Percentiles rank a stretch among this genome's conserved stretches.
Conservation (phyloP, 1,140 invertebrate species). For the Aphaenogaster rudis region DNA sequence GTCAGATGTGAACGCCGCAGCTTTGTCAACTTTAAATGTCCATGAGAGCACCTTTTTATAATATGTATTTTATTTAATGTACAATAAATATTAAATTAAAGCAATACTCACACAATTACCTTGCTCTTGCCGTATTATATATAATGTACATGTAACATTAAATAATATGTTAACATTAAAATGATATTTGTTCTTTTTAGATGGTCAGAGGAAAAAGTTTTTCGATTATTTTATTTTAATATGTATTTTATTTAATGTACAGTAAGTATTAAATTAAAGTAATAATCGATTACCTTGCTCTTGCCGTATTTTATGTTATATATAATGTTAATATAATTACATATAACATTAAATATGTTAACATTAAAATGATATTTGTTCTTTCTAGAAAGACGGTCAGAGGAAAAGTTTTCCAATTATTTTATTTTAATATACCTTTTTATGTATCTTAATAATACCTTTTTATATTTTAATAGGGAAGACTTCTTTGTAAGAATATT, state of each 20-base stretch:
- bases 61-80: background rate
- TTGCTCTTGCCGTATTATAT: background rate
- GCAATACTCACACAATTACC: background rate
- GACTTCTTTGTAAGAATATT: slow-evolving; percentile 1
- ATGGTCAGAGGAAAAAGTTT: too few relatives aligned
- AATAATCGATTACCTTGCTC: too few relatives aligned
- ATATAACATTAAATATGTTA: background rate
- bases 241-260: too few relatives aligned
- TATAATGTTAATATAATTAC: background rate
- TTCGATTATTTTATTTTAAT: too few relatives aligned
- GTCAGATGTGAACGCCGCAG: slow-evolving; percentile 22
- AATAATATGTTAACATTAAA: too few relatives aligned
- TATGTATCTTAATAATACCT: background rate
- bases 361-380: background rate
- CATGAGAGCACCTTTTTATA: background rate
- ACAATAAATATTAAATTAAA: background rate
- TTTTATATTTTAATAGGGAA: background rate
- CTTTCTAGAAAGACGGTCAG: background rate
- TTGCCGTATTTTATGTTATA: background rate
- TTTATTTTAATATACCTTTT: background rate
- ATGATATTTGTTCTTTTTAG: too few relatives aligned
- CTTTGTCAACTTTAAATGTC: slow-evolving; percentile 32
- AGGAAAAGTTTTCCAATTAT: background rate
- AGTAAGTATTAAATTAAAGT: too few relatives aligned
- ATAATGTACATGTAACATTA: too few relatives aligned